Evolutionary conservation across 2,888 invertebrate species (phyloP), one percentile per base, ranked within the genome.

Genomic region (Cosmopolites sordidus): DNA sequence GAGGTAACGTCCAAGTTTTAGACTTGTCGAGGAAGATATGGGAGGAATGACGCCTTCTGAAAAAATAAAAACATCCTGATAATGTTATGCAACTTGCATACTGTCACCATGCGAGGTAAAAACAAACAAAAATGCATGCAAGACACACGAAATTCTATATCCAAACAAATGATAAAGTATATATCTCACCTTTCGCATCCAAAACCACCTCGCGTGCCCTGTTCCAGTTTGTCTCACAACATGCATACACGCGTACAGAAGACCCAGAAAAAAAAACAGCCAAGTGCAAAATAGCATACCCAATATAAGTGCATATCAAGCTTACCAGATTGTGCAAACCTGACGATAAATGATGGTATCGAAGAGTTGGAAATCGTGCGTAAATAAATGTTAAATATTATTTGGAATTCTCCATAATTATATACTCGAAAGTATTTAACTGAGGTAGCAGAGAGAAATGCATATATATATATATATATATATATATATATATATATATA

Each of bases 21-120:
- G 48, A 43, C 42, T 60, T 63, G 54, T 58, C 16, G 46, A 48
- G 43, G 46, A 40, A 11, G 49, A 37, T 46, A 30, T 33, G 17
- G 61, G 61, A 58, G 68, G 66, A 59, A 63, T 66, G 64, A 68
- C 70, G 70, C 71, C 70, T 65, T 72, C 73, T 74, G 73, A 29
- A 65, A 64, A 46, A 43, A 37, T 3, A 37, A 22, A 22, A 22
- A 22, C 8, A 22, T 22, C 22, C 4, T 22, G 22, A 22, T 5
- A 22, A 3, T 8, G 22, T n/a, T n/a, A 8, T 22, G 22, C 22
- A 8, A 22, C 4, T 22, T 22, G 22, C 22, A 8, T 8, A 3
- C 8, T 5, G 22, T 22, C 22, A 5, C 22, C 33, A 33, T 33
- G 33, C 33, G 11, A 33, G n/a, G 12, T n/a, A 6, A 4, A n/a